Percentiles rank a stretch among this genome's conserved stretches.
These are phyloP conservation scores for Coenobita brevimanus DNA, from an alignment of 1,140 invertebrate genomes.

Conservation along the genomic window DNA sequence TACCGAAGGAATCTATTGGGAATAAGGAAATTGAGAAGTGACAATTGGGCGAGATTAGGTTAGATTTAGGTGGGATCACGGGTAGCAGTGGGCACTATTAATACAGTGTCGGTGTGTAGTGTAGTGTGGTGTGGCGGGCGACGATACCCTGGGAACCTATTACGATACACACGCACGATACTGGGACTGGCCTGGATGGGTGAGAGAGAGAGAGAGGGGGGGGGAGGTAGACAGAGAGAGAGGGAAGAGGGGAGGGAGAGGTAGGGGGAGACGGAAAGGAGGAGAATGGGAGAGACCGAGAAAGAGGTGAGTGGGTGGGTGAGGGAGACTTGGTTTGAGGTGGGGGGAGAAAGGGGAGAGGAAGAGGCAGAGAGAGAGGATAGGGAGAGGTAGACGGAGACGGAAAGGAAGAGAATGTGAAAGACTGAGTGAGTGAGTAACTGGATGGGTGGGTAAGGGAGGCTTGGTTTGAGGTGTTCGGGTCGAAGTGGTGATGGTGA, in stretches of 20 bases:
- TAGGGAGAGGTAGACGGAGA: neutral
- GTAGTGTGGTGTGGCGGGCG: neutral
- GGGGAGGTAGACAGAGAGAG: neutral
- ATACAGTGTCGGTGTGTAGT: constrained; percentile 48
- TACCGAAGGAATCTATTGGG: constrained; percentile 61
- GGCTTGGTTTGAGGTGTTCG: no score
- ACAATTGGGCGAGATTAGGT: constrained; percentile 58
- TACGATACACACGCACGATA: neutral
- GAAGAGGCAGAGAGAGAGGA: neutral
- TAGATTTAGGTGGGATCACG: constrained; percentile 56
- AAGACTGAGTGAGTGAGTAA: neutral
- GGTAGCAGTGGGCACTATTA: constrained; percentile 38
- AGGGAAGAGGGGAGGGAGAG: no score
- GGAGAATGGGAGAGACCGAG: no score
- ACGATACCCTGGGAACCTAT: neutral
- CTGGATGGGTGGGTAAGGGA: neutral
- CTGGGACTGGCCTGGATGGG: neutral
- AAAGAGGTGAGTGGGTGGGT: no score
- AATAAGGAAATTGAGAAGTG: constrained; percentile 62
- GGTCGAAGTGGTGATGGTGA: no score
- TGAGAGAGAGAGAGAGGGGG: neutral
- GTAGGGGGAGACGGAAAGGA: no score
- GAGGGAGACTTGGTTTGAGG: neutral
- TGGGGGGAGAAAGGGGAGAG: neutral
- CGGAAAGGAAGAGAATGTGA: neutral